Evolutionary conservation across 2,888 invertebrate species (phyloP), one percentile per base, ranked within the genome.

Genomic region (Xestia sexstrigata): DNA sequence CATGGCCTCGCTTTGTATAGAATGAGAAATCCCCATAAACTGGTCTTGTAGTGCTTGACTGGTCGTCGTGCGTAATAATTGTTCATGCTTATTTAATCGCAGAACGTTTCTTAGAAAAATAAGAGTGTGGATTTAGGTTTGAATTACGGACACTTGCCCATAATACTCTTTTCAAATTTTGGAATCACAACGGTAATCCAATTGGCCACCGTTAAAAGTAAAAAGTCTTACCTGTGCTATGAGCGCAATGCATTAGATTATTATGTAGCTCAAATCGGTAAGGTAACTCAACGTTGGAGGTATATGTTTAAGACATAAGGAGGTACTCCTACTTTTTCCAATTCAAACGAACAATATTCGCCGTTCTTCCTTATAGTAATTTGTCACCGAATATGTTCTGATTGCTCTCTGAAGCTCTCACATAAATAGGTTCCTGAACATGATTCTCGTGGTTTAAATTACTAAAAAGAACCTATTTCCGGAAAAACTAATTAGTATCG

Each of bases 401-500:
- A 58, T 26, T 26, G 26, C 26, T 4, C n/a, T 65, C 8, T 65
- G 3, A 65, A 65, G 8, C n/a, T 42, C 4, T 65, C 1, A 30
- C 7, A 8, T 60, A 60, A 30, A 60, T 30, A 60, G 60, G 30
- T 60, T 60, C 8, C 30, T 60, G 30, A 58, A 8, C 13, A 63
- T 63, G n/a, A n/a, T 63, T 42, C n/a, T 42, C 42, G 8, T n/a
- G 42, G 17, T 42, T 26, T 17, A 75, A 74, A 39, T 55, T 62
- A 35, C 35, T 35, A 17, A 17, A n/a, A 81, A 69, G 20, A n/a
- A n/a, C n/a, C n/a, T 20, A 45, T 76, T n/a, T 47, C 20, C 0
- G 11, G 2, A 15, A 68, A 67, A 70, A 35, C 26, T 70, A 75
- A 79, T 82, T 72, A 63, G 45, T 47, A 79, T 20, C 49, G 23